Evolutionary conservation across 2,113 vertebrate genomes (phyloP), one percentile per base, ranked within the genome.

Genomic region (Daubentonia madagascariensis): DNA sequence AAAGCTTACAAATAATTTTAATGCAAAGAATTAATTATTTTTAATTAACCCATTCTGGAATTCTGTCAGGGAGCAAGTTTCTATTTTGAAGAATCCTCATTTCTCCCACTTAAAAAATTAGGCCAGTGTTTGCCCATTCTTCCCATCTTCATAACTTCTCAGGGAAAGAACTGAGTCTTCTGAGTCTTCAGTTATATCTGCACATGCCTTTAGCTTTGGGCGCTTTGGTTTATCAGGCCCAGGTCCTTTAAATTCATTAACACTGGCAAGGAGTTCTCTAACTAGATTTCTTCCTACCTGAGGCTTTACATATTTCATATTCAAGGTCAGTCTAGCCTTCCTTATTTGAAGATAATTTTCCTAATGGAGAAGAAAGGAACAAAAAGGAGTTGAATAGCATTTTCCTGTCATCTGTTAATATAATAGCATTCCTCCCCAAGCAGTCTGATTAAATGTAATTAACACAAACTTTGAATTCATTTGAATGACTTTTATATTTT

Each of bases 391-490:
- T 89, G 57, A 95, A 78, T n/a, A 73, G 20, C 28, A 30, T 75
- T 91, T 88, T 65, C 61, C 37, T 80, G 28, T 92, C 91, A 78
- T 94, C 54, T 92, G 35, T 94, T 92, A 84, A 76, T 89, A 78
- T 91, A 84, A 45, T 81, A 97, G 11, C 75, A 65, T 54, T 68
- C 0, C 20, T 97, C 57, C 37, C 57, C 48, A 76, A 80, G 86
- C 23, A 89, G 52, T 67, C 72, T 75, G 32, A 95, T 68, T 61
- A 95, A 94, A 94, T 72, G 25, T 91, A 92, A 95, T 92, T 81
- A 85, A 97, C 87, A 76, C 40, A 92, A 94, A 67, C 45, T 87
- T 67, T 76, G 70, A 92, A 95, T 91, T 92, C 63, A 88, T 95
- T 85, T 52, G 54, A 94, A 92, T 85, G 65, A 93, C n/a, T 88